Conservation (phyloP, 1,140 invertebrate species). For the Mylabris phalerata region DNA sequence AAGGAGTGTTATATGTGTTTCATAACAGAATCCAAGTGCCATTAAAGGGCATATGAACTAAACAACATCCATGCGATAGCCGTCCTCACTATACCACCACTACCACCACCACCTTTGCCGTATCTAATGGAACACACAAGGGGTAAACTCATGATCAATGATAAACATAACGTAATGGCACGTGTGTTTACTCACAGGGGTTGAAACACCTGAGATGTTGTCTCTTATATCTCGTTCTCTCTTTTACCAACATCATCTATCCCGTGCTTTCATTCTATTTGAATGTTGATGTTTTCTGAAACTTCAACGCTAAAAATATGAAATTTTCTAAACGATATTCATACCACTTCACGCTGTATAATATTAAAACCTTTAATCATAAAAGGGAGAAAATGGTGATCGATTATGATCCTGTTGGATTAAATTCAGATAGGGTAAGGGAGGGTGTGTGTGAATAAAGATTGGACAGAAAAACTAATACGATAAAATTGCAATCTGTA, state of each 20-base stretch:
- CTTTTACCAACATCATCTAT: too few species aligned
- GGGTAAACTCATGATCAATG: constrained; percentile 17
- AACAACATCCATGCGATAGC: too few species aligned
- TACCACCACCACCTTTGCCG: constrained; percentile 1
- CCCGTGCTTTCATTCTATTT: neutral
- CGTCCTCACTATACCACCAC: neutral
- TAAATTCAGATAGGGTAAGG: neutral
- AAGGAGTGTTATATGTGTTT: neutral
- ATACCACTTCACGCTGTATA: neutral
- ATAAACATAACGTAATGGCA: constrained; percentile 22
- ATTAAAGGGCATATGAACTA: constrained; percentile 2
- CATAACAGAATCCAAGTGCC: neutral
- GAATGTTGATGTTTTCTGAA: neutral
- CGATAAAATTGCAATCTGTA: too few species aligned
- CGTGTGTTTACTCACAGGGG: constrained; percentile 15
- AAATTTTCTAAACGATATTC: neutral
- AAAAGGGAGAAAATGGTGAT: neutral
- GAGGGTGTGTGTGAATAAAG: too few species aligned
- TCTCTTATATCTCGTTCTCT: neutral
- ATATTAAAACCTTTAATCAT: neutral
- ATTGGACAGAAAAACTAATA: too few species aligned
- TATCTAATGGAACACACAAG: constrained; percentile 20
- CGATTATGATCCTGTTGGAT: constrained; percentile 5
- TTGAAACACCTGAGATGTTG: constrained; percentile 17
- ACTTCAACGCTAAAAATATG: constrained; percentile 1